Conservation (phyloP, 1,140 invertebrate species). For the Drosophila repletoides region DNA sequence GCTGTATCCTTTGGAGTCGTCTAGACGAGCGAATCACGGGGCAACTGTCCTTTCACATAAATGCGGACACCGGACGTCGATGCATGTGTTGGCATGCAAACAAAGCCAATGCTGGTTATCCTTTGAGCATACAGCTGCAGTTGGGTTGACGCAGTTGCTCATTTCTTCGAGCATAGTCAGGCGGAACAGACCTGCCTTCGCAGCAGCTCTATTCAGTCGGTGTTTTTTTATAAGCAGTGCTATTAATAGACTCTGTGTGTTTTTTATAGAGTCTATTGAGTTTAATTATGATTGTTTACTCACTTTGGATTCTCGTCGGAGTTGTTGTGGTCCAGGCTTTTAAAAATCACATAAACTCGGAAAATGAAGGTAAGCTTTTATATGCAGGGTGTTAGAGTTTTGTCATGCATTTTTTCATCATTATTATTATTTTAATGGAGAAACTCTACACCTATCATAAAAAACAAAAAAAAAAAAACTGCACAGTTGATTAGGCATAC, state of each 20-base stretch:
- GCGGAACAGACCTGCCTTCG: slow-evolving; percentile 26
- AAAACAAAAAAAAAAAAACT: no score
- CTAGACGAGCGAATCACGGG: slow-evolving; percentile 58
- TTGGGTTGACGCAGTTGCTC: slow-evolving; percentile 43
- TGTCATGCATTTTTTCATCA: no score
- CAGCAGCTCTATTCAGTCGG: not conserved
- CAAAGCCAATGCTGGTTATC: slow-evolving; percentile 37
- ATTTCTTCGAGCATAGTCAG: slow-evolving; percentile 32
- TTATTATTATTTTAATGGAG: no score
- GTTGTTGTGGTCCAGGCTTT: not conserved
- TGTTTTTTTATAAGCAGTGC: not conserved
- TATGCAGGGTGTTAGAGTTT: no score
- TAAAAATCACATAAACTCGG: not conserved
- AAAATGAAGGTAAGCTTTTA: slow-evolving; percentile 34
- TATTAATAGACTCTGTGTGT: slow-evolving; percentile 1
- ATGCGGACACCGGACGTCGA: slow-evolving; percentile 23
- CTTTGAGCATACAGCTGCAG: slow-evolving; percentile 29
- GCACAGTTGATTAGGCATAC: no score
- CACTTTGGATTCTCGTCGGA: slow-evolving; percentile 2
- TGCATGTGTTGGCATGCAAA: slow-evolving; percentile 46
- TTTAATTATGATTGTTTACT: slow-evolving; percentile 6
- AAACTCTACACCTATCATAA: not conserved
- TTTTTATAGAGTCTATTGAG: slow-evolving; percentile 1
- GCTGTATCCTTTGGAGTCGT: slow-evolving; percentile 42
- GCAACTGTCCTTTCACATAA: slow-evolving; percentile 51